Conservation (phyloP, 2,797 vertebrate genomes). For the Darevskia mixta region DNA sequence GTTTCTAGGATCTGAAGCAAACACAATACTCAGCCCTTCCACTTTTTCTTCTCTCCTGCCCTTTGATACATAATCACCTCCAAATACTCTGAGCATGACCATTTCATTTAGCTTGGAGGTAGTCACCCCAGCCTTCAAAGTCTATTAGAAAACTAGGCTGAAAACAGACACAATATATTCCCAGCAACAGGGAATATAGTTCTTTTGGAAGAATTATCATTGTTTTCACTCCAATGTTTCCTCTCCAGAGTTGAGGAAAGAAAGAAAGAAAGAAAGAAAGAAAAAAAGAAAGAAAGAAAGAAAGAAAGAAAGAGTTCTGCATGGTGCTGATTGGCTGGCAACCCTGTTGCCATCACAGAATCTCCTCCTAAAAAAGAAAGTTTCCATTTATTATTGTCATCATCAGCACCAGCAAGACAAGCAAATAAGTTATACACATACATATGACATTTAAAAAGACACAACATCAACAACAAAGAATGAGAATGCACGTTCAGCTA, state of each 20-base stretch:
- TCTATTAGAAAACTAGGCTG: background rate
- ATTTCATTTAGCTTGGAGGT: background rate
- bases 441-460: background rate
- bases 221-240: no score
- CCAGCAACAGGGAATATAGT: no score
- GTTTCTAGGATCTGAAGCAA: background rate
- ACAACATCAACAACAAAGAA: background rate
- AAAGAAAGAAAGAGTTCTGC: background rate
- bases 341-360: background rate
- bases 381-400: no score
- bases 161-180: background rate
- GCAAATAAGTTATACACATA: background rate
- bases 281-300: background rate
- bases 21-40: background rate
- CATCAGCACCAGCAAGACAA: background rate
- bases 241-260: no score
- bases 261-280: background rate
- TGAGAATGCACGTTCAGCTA: no score
- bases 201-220: no score
- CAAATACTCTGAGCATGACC: background rate
- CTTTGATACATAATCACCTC: background rate
- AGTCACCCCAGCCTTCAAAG: background rate
- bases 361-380: background rate
- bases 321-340: background rate
- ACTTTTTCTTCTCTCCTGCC: background rate